A percentile compares a stretch with the other conserved stretches of the same genome.
Conservation (phyloP, 2,888 invertebrate species). For the Microchrysa polita region DNA sequence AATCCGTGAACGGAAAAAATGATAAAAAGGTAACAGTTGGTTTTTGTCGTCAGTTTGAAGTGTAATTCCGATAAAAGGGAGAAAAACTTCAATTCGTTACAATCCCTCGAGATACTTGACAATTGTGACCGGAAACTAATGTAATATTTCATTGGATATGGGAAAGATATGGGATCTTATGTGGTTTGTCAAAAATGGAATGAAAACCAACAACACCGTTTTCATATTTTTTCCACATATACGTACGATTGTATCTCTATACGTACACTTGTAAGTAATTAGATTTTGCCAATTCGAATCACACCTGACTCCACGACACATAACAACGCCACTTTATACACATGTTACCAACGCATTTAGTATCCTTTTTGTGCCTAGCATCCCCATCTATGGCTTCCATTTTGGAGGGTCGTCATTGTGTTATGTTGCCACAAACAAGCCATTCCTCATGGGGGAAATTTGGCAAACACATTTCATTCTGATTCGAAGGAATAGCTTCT, state of each 20-base stretch:
- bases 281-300: too few species aligned
- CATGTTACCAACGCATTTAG: too few species aligned
- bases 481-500: constrained; percentile 8
- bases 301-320: too few species aligned
- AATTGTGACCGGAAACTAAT: background rate
- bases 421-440: constrained; percentile 10
- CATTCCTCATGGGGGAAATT: constrained; percentile 26
- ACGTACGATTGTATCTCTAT: too few species aligned
- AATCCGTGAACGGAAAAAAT: constrained; percentile 25
- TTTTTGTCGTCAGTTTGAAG: constrained; percentile 38
- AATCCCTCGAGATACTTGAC: constrained; percentile 4
- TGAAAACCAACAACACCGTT: too few species aligned
- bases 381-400: too few species aligned
- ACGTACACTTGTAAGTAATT: too few species aligned
- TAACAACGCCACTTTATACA: too few species aligned
- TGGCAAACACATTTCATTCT: constrained; percentile 39
- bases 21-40: constrained; percentile 43
- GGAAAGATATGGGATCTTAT: background rate
- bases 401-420: constrained; percentile 1
- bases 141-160: background rate
- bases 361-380: too few species aligned
- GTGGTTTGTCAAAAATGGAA: too few species aligned
- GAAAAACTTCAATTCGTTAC: constrained; percentile 21
- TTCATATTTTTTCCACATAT: too few species aligned
- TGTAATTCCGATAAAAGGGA: constrained; percentile 13